Evolutionary conservation across 2,888 invertebrate genomes (phyloP), one percentile per base, ranked within the genome.

Genomic region (Kryphioiulus occultus): DNA sequence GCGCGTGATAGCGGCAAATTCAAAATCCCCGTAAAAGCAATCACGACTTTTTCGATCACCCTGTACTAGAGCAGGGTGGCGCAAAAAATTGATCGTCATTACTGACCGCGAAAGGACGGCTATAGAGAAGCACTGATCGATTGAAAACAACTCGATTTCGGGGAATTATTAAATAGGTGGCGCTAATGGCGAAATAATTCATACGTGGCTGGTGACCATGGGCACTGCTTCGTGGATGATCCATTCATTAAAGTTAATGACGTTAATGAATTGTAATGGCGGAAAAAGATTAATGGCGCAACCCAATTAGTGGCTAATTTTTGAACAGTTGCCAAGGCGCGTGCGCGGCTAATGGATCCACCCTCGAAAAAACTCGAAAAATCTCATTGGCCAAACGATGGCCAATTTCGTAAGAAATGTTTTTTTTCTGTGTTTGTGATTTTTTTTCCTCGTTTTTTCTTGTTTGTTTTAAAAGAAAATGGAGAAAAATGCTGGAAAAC

Each of bases 221-320:
- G 47, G 19, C n/a, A n/a, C 3, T 59, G 19, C 19, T 59, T n/a
- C n/a, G 15, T 59, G 59, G 59, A 59, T n/a, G n/a, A 59, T 17
- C 59, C 59, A 59, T 59, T 19, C 19, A 59, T 59, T 59, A 59
- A 59, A 59, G 59, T 17, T 59, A 59, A 59, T 59, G 59, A 59
- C 19, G 59, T 19, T 59, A 59, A 59, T 59, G 59, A 59, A 59
- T 59, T 59, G n/a, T 59, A 59, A 59, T 59, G n/a, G 59, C n/a
- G 3, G 59, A 59, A 17, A 59, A 59, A 59, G 19, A 59, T 59
- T 17, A 59, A 59, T 59, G 59, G 59, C 59, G 59, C 59, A 59
- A 59, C 59, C 59, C 59, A 59, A 59, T 59, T 59, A 59, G 19
- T 59, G n/a, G 59, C 59, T 59, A 59, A 59, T 59, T 59, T 59